Evolutionary conservation across 2,113 vertebrate genomes (phyloP).

Genomic region (Heterotis niloticus): DNA sequence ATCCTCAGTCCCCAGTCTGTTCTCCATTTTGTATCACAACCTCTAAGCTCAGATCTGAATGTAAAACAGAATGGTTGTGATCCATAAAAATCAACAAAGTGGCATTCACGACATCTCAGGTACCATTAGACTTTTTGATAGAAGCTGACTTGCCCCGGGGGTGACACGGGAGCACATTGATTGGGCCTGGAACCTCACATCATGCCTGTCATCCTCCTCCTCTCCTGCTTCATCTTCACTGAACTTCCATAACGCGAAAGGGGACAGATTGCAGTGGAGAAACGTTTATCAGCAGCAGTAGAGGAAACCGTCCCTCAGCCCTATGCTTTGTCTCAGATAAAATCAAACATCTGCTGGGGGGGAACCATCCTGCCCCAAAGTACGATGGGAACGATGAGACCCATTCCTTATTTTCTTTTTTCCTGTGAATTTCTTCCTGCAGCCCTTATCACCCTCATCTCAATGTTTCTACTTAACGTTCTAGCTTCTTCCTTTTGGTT

Average conservation of each 20-base stretch:
- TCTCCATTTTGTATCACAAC: no score
- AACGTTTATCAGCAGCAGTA: not conserved
- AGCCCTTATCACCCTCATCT: conserved; percentile 38
- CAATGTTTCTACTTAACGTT: not conserved
- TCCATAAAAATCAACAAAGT: no score
- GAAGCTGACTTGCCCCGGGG: no score
- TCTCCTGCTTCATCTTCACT: not conserved
- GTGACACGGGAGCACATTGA: no score
- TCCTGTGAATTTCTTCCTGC: conserved; percentile 16
- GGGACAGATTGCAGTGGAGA: not conserved
- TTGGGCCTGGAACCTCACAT: no score
- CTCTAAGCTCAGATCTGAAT: no score
- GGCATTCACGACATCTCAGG: no score
- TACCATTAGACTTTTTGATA: no score
- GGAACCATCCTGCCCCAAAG: not conserved
- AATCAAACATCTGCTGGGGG: not conserved
- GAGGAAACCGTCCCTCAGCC: not conserved
- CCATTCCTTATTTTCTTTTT: conserved; percentile 20
- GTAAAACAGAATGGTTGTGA: no score
- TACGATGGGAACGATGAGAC: not conserved
- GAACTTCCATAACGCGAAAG: not conserved
- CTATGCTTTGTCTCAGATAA: not conserved
- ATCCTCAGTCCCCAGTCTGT: no score
- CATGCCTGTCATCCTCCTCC: not conserved
- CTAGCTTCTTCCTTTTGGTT: conserved; percentile 22